These are phyloP conservation scores for Carlito syrichta DNA, from an alignment of 2,113 vertebrate genomes.

Conservation along the genomic window DNA sequence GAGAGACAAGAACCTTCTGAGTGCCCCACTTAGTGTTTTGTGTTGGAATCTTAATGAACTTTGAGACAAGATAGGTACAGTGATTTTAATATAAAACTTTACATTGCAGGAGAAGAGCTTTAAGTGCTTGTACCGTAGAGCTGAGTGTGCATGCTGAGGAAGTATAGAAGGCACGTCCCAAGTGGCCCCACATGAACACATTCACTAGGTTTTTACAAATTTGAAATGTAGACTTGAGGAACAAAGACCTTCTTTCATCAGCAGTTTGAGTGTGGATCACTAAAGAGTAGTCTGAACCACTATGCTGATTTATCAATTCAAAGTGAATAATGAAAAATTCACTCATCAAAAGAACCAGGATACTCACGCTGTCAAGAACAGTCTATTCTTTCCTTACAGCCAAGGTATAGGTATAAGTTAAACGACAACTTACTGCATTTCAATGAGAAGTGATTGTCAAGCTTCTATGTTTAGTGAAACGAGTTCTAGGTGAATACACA, in stretches of 20 bases:
- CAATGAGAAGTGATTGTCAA: neutral
- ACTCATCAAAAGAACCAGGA: neutral
- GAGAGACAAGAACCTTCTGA: neutral
- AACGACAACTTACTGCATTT: neutral
- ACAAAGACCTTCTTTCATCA: neutral
- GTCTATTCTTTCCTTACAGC: neutral
- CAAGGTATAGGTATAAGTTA: neutral
- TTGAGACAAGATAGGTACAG: neutral
- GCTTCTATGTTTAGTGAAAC: neutral
- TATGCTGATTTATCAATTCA: neutral
- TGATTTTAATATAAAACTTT: neutral
- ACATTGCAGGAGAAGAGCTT: neutral
- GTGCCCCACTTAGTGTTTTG: fast-evolving
- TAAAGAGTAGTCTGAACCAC: neutral
- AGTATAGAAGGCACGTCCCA: neutral
- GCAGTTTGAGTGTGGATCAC: neutral
- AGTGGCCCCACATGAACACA: neutral
- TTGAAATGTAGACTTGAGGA: neutral
- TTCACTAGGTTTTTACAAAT: neutral
- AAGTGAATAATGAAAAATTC: neutral
- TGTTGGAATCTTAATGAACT: neutral
- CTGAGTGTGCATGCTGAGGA: neutral
- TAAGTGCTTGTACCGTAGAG: neutral
- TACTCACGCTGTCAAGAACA: neutral
- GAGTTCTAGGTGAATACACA: neutral